phyloP scores from a whole-genome alignment of 2,888 invertebrate species.

The Drosophila lutescens region DNA sequence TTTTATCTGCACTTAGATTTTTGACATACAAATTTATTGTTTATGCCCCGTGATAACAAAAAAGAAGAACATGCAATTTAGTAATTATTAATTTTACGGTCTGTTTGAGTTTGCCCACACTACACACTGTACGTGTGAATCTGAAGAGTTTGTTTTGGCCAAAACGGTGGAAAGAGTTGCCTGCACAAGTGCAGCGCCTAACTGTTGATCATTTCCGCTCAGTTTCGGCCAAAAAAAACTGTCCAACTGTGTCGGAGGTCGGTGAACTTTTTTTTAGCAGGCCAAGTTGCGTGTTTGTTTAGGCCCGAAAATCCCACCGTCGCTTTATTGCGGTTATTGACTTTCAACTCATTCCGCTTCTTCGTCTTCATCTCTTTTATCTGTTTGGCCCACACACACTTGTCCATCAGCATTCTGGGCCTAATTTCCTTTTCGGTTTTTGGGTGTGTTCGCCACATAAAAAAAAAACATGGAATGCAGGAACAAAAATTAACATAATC shows the following conservation, averaged over 20 bases:
- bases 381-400: slow-evolving; percentile 25
- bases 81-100: slow-evolving; percentile 74
- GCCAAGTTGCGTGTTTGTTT: slow-evolving; percentile 70
- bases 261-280: slow-evolving; percentile 53
- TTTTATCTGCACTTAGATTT: slow-evolving; percentile 60
- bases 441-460: slow-evolving; percentile 21
- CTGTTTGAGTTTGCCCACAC: slow-evolving; percentile 60
- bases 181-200: slow-evolving; percentile 26
- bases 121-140: slow-evolving; percentile 21
- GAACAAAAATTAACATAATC: slow-evolving; percentile 56
- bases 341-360: slow-evolving; percentile 42
- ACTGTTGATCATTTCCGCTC: slow-evolving; percentile 45
- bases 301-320: slow-evolving; percentile 51
- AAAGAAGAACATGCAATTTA: slow-evolving; percentile 68
- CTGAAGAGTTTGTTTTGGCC: not conserved
- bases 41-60: slow-evolving; percentile 57
- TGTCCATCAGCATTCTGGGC: slow-evolving; percentile 31
- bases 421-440: slow-evolving; percentile 35
- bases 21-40: slow-evolving; percentile 59
- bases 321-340: slow-evolving; percentile 61
- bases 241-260: slow-evolving; percentile 64
- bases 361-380: slow-evolving; percentile 26
- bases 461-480: slow-evolving; percentile 1
- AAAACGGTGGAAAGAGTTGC: slow-evolving; percentile 11
- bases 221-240: slow-evolving; percentile 36